Conservation (phyloP, 1,140 invertebrate genomes). For the Lepidurus arcticus region DNA sequence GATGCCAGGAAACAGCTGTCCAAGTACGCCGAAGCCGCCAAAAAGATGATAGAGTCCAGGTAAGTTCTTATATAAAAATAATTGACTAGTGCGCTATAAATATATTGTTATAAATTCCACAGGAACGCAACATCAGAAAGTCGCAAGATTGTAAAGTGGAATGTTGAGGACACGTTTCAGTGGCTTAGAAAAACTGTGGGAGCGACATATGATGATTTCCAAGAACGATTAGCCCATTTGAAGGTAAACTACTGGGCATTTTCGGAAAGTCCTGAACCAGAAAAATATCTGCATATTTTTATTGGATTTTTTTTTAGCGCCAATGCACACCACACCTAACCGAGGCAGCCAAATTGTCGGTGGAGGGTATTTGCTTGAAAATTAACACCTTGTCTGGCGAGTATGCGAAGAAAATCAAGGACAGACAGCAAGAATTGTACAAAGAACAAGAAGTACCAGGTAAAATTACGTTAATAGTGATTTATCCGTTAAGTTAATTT, state of each 20-base stretch:
- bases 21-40: constrained; percentile 91
- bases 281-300: constrained; percentile 20
- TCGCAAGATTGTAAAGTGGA: constrained; percentile 96
- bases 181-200: constrained; percentile 91
- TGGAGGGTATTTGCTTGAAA: constrained; percentile 92
- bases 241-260: constrained; percentile 48
- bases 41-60: constrained; percentile 89
- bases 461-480: constrained; percentile 39
- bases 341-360: constrained; percentile 86
- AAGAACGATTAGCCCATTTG: constrained; percentile 66
- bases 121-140: constrained; percentile 86
- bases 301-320: constrained; percentile 48
- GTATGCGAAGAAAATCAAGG: constrained; percentile 81
- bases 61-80: constrained; percentile 39
- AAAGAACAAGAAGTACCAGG: constrained; percentile 73
- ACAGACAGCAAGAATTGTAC: constrained; percentile 75
- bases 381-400: constrained; percentile 88
- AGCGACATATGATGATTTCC: constrained; percentile 92
- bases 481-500: not conserved
- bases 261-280: not conserved
- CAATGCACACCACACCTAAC: constrained; percentile 92
- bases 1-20: constrained; percentile 94
- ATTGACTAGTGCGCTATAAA: not conserved
- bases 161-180: constrained; percentile 93
- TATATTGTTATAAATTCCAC: constrained; percentile 35